Base-by-base conservation (phyloP, 2,888 invertebrate genomes). In the Synergus gifuensis region DNA sequence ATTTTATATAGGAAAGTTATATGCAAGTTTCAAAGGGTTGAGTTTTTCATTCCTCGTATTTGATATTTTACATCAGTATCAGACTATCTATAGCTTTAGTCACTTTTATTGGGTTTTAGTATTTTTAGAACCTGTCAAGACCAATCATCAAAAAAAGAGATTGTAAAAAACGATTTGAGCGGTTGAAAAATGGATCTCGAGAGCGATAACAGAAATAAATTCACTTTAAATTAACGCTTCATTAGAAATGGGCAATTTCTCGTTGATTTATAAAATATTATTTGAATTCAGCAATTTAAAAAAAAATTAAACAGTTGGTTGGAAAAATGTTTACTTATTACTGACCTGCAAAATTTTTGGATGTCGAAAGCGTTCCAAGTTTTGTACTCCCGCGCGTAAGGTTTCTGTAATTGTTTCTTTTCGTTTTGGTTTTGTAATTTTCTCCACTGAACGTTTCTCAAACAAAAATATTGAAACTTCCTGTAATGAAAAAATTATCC, bases 391-490 rank as follows among this genome's bases (percentile, higher is more conserved):
- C 81, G 94, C 94, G 54, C 97, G 94, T 78, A 98, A 93, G 79
- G 97, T 95, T 90, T 98, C 98, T 9, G 98, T 95, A 87, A 98
- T 96, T n/a, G 96, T 96, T 90, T 98, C 98, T 91, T 98, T 97
- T 80, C 97, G 94, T 87, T 98, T 96, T 4, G 98, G 98, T 89
- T 98, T 98, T 93, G 97, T 97, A 63, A 98, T 93, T 91, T 98
- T 98, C 89, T 98, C 98, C 0, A 97, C 98, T 79, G 96, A 95
- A 84, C 97, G 95, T 92, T 98, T 98, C 93, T 98, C 98, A 92
- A 98, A 98, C 79, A 98, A 94, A 93, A 98, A 98, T 84, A 98
- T 96, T 0, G 98, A 98, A 83, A 97, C 97, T 93, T 98, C 98
- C 98, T 98, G 94, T 11, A 93, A 86, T 46, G 49, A 54, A 22